Percentiles rank a stretch among this genome's conserved stretches.
These are phyloP conservation scores for Trichogramma pretiosum DNA, from an alignment of 1,140 invertebrate genomes.

Conservation along the genomic window DNA sequence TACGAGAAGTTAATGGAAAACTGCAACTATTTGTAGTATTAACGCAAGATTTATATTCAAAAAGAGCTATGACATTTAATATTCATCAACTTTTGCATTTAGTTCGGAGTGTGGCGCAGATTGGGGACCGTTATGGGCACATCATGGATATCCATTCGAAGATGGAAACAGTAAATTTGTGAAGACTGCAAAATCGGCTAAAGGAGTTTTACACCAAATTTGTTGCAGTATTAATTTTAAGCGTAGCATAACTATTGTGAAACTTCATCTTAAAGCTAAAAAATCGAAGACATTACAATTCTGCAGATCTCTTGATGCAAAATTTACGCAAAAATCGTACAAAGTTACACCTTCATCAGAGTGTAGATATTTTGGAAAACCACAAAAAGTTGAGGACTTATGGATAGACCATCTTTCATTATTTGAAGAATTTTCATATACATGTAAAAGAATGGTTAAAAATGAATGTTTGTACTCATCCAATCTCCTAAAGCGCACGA, in stretches of 20 bases:
- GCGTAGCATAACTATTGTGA: neutral
- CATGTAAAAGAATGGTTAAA: too few relatives aligned
- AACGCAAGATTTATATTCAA: slow-evolving; percentile 9
- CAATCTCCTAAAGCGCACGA: neutral
- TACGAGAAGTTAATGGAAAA: neutral
- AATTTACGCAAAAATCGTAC: neutral
- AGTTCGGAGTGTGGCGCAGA: slow-evolving; percentile 7
- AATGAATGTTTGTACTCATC: neutral
- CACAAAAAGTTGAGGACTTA: neutral
- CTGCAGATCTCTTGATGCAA: neutral
- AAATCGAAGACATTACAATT: neutral
- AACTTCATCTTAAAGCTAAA: neutral
- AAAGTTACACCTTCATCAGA: too few relatives aligned
- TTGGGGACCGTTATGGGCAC: slow-evolving; percentile 18
- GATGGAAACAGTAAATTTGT: slow-evolving; percentile 14
- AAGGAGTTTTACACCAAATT: slow-evolving; percentile 20
- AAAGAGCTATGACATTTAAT: slow-evolving; percentile 16
- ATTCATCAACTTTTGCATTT: slow-evolving; percentile 20
- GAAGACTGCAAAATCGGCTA: slow-evolving; percentile 15
- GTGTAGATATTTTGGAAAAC: slow-evolving; percentile 1
- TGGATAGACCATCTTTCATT: neutral
- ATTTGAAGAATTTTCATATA: too few relatives aligned
- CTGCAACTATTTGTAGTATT: slow-evolving; percentile 2
- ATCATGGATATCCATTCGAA: slow-evolving; percentile 18
- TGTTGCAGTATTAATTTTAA: neutral